Evolutionary conservation across 2,888 invertebrate species (phyloP).

Genomic region (Serrognathus titanus): DNA sequence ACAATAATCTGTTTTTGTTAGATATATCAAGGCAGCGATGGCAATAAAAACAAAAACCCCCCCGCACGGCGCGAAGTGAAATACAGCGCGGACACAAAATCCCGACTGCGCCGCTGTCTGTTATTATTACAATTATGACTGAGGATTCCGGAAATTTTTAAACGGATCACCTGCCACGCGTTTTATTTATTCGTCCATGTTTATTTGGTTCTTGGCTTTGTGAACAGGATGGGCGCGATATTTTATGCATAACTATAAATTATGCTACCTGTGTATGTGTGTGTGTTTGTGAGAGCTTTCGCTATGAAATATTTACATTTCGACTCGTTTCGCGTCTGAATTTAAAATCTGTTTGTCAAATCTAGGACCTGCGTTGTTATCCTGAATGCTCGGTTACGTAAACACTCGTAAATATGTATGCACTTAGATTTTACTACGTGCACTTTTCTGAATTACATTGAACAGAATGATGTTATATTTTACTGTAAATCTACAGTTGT

Average conservation of each 20-base stretch:
- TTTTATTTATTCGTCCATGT: neutral
- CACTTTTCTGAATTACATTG: too few species aligned
- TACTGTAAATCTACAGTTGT: too few species aligned
- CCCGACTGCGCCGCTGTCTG: too few species aligned
- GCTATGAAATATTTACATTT: constrained; percentile 39
- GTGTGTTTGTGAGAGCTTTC: constrained; percentile 30
- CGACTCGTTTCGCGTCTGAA: constrained; percentile 34
- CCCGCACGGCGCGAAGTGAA: too few species aligned
- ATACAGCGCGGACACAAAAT: too few species aligned
- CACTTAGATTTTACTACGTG: too few species aligned
- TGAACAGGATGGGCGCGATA: constrained; percentile 18
- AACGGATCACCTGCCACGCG: constrained; percentile 8
- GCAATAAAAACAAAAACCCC: too few species aligned
- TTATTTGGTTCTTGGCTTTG: too few species aligned
- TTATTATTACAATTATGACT: too few species aligned
- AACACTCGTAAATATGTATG: constrained; percentile 7
- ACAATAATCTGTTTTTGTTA: too few species aligned
- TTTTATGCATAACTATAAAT: constrained; percentile 38
- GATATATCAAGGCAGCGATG: too few species aligned
- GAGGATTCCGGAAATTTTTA: neutral
- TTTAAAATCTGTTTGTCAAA: constrained; percentile 40
- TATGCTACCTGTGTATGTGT: constrained; percentile 31
- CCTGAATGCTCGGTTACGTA: constrained; percentile 3
- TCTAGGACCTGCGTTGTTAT: constrained; percentile 23
- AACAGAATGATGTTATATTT: too few species aligned